Percentiles rank a stretch among this genome's conserved stretches.
These are phyloP conservation scores for Oithona nana DNA, from an alignment of 2,888 invertebrate genomes.

Conservation along the genomic window DNA sequence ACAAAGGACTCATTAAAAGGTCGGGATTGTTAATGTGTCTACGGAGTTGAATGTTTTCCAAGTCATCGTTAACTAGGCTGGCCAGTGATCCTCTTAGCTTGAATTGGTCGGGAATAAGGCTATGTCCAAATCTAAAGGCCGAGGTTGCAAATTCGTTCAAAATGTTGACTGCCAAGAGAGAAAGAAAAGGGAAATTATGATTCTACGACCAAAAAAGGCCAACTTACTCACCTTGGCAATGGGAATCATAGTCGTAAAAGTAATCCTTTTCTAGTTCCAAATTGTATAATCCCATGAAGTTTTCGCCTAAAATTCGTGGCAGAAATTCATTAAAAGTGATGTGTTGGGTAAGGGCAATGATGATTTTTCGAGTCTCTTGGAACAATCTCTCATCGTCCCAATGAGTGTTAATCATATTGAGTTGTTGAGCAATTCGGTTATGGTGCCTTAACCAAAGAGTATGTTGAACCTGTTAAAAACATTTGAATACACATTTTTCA, in stretches of 20 bases:
- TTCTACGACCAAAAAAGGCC: no score
- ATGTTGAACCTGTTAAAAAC: no score
- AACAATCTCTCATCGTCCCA: slow-evolving; percentile 72
- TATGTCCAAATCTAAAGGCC: slow-evolving; percentile 76
- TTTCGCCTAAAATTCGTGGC: slow-evolving; percentile 70
- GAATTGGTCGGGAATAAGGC: slow-evolving; percentile 49
- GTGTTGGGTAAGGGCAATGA: slow-evolving; percentile 55
- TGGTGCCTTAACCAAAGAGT: slow-evolving; percentile 72
- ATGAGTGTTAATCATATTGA: slow-evolving; percentile 60
- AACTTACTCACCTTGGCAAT: no score
- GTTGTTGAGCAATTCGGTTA: slow-evolving; percentile 57
- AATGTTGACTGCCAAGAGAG: slow-evolving; percentile 59
- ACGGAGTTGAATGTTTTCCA: not conserved
- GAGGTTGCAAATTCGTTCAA: slow-evolving; percentile 77
- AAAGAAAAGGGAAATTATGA: no score
- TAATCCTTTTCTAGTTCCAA: slow-evolving; percentile 63
- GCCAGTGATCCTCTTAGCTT: not conserved
- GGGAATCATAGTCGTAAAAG: slow-evolving; percentile 40
- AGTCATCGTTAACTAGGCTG: not conserved
- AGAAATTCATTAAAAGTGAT: slow-evolving; percentile 59
- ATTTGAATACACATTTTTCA: no score
- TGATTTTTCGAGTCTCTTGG: slow-evolving; percentile 53
- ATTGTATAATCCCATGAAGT: slow-evolving; percentile 68
- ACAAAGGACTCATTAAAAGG: slow-evolving; percentile 23
- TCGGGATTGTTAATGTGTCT: slow-evolving; percentile 18